Conservation (phyloP, 2,113 vertebrate genomes). For the Silurus meridionalis region DNA sequence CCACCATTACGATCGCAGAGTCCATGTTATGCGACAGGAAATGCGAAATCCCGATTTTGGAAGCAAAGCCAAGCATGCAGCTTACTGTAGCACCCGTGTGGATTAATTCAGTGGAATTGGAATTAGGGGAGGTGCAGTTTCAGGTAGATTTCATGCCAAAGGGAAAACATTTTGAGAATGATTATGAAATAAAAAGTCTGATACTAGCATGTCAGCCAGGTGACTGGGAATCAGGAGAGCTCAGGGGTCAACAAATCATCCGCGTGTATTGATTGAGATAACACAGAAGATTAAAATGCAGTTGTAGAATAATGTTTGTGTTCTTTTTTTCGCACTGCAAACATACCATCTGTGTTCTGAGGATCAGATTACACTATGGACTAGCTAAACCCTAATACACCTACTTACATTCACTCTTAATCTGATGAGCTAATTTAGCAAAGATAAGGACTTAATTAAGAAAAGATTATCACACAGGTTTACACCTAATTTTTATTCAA, state of each 20-base stretch:
- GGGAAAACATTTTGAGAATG: background rate
- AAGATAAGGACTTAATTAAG: background rate
- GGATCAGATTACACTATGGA: background rate
- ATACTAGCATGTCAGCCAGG: background rate
- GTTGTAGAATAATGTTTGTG: background rate
- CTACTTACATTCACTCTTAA: background rate
- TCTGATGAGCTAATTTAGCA: background rate
- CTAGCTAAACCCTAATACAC: background rate
- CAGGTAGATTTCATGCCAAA: background rate
- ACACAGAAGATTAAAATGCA: background rate
- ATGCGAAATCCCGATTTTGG: background rate
- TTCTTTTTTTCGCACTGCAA: background rate
- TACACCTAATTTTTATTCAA: background rate
- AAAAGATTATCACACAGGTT: background rate
- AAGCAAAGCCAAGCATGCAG: background rate
- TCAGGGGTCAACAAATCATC: background rate
- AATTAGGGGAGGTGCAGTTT: background rate
- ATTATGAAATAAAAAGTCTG: background rate
- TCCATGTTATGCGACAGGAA: constrained; percentile 3
- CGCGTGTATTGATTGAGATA: background rate
- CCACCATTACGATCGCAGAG: background rate
- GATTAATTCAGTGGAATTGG: background rate
- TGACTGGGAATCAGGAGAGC: background rate
- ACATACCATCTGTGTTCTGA: background rate
- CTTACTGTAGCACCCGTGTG: background rate